Conservation (phyloP, 2,797 vertebrate species). For the Threskiornis aethiopicus region DNA sequence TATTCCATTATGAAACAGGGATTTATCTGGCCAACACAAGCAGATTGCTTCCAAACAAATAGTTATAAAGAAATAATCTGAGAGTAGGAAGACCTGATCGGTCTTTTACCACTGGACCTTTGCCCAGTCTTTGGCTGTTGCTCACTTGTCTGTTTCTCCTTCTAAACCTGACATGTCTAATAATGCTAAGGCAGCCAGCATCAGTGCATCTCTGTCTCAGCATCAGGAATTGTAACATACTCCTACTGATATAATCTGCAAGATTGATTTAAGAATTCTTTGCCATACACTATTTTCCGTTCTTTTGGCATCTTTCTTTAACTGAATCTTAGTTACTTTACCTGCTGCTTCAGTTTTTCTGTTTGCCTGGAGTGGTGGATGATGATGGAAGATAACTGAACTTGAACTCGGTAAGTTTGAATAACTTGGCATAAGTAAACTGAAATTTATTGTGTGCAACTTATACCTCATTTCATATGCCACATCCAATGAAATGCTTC, state of each 20-base stretch:
- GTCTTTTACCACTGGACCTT: not conserved
- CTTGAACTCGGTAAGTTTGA: not conserved
- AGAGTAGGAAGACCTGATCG: not conserved
- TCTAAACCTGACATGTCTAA: not conserved
- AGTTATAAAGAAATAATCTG: not conserved
- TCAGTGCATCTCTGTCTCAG: not conserved
- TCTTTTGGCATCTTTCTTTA: not conserved
- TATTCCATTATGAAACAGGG: not conserved
- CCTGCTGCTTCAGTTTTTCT: not conserved
- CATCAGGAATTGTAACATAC: not conserved
- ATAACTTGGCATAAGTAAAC: not conserved
- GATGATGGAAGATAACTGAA: not conserved
- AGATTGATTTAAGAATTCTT: not conserved
- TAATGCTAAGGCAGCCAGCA: not conserved
- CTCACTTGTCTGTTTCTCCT: not conserved
- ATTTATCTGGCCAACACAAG: not conserved
- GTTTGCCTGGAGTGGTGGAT: not conserved
- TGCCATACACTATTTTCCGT: not conserved
- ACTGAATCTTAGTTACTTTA: not conserved
- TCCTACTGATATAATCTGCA: not conserved
- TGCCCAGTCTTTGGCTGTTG: not conserved
- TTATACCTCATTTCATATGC: not conserved
- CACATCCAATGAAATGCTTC: not conserved
- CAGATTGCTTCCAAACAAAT: not conserved
- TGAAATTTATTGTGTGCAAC: not conserved